A percentile compares a stretch with the other conserved stretches of the same genome.
phyloP scores from a whole-genome alignment of 1,140 invertebrate species.

The Wasmannia auropunctata region DNA sequence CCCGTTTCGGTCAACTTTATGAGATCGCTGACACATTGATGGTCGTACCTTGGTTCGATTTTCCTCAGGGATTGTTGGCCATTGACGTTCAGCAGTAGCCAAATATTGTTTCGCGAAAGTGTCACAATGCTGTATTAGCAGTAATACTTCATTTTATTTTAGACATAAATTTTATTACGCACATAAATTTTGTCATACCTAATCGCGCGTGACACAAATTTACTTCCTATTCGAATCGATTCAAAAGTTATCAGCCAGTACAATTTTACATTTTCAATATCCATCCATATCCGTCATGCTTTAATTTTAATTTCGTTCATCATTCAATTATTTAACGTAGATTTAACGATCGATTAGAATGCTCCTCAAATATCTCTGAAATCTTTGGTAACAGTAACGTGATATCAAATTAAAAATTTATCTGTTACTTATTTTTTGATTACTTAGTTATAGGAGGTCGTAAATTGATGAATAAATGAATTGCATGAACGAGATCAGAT shows the following conservation, averaged over 20 bases:
- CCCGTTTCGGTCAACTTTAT: neutral
- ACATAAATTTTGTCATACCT: too few relatives aligned
- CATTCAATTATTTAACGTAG: too few relatives aligned
- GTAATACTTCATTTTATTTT: neutral
- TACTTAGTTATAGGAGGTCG: too few relatives aligned
- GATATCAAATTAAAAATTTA: too few relatives aligned
- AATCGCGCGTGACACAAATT: neutral
- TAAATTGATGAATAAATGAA: neutral
- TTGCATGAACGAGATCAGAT: too few relatives aligned
- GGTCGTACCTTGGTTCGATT: constrained; percentile 36
- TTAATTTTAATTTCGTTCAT: too few relatives aligned
- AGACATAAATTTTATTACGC: neutral
- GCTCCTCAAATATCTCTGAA: neutral
- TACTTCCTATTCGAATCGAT: neutral
- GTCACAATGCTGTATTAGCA: neutral
- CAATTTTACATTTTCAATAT: too few relatives aligned
- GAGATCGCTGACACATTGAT: constrained; percentile 31
- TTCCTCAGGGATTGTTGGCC: constrained; percentile 13
- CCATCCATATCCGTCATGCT: too few relatives aligned
- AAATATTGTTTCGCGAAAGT: constrained; percentile 30
- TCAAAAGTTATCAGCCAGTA: neutral
- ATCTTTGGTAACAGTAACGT: neutral
- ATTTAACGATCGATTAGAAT: too few relatives aligned
- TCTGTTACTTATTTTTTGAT: too few relatives aligned
- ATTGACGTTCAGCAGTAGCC: neutral